Conservation (phyloP, 2,888 invertebrate genomes). For the Megamerina dolium region DNA sequence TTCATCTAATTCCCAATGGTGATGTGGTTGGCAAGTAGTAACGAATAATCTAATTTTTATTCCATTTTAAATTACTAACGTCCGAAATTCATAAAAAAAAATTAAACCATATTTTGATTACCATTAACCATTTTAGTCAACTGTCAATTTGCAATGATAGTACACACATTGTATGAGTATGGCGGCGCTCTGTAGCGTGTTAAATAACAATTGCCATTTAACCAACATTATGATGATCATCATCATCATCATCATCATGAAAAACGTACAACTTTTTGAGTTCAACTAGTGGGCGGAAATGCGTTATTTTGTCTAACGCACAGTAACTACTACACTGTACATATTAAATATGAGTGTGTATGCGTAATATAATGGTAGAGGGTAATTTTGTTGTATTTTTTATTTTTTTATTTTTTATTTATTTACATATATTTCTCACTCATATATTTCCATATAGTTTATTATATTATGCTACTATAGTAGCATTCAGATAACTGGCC, state of each 20-base stretch:
- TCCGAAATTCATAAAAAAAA: too few relatives aligned
- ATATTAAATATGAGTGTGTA: background rate
- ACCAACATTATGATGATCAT: constrained; percentile 16
- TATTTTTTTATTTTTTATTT: background rate
- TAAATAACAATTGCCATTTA: constrained; percentile 26
- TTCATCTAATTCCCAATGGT: too few relatives aligned
- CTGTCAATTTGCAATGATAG: background rate
- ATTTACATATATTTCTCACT: too few relatives aligned
- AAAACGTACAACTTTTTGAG: background rate
- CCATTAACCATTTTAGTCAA: too few relatives aligned
- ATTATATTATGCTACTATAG: too few relatives aligned
- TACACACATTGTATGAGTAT: background rate
- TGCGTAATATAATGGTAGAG: too few relatives aligned
- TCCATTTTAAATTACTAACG: too few relatives aligned
- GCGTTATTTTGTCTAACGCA: constrained; percentile 14
- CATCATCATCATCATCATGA: background rate
- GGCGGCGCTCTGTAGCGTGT: background rate
- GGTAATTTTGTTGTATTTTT: background rate
- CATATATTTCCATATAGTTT: too few relatives aligned
- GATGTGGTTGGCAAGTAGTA: too few relatives aligned
- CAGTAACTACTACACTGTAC: background rate
- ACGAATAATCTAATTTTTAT: too few relatives aligned
- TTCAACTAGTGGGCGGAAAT: constrained; percentile 24
- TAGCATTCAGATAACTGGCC: background rate
- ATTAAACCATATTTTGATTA: too few relatives aligned